Evolutionary conservation across 2,888 invertebrate species (phyloP).

Genomic region (Drosophila kuntzei): DNA sequence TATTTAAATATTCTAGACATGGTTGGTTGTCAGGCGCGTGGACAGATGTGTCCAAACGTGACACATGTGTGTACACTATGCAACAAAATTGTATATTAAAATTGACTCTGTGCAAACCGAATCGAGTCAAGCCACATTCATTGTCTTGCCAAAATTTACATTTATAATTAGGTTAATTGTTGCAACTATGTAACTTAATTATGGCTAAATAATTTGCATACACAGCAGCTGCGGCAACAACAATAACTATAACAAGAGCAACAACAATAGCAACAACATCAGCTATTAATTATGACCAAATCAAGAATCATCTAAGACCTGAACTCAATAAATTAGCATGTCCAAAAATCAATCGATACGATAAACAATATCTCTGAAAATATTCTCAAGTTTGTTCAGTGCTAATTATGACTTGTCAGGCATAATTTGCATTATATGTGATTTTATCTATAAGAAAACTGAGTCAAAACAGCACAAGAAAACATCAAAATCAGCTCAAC

Average conservation of each 20-base stretch:
- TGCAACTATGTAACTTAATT: conserved; percentile 65
- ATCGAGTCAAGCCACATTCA: conserved; percentile 35
- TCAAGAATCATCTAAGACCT: conserved; percentile 38
- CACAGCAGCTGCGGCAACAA: conserved; percentile 14
- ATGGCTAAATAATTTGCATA: conserved; percentile 71
- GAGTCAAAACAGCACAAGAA: conserved; percentile 1
- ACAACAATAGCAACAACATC: conserved; percentile 11
- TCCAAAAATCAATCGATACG: conserved; percentile 42
- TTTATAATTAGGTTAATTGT: conserved; percentile 78
- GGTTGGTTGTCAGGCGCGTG: conserved; percentile 14
- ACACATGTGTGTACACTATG: conserved; percentile 12
- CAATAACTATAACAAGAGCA: not conserved
- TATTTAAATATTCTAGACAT: conserved; percentile 54
- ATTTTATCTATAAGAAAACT: conserved; percentile 10
- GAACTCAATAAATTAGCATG: conserved; percentile 28
- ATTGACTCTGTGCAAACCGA: conserved; percentile 14
- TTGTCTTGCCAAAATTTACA: conserved; percentile 72
- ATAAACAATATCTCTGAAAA: conserved; percentile 46
- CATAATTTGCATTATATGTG: conserved; percentile 26
- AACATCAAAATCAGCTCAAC: not conserved
- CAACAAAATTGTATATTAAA: conserved; percentile 45
- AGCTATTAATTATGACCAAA: conserved; percentile 59
- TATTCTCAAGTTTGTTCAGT: conserved; percentile 26
- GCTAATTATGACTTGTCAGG: conserved; percentile 29
- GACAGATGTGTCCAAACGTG: conserved; percentile 24